A percentile compares a stretch with the other conserved stretches of the same genome.
Evolutionary conservation across 1,140 invertebrate species (phyloP).

Genomic region (Drosophila sucinea): DNA sequence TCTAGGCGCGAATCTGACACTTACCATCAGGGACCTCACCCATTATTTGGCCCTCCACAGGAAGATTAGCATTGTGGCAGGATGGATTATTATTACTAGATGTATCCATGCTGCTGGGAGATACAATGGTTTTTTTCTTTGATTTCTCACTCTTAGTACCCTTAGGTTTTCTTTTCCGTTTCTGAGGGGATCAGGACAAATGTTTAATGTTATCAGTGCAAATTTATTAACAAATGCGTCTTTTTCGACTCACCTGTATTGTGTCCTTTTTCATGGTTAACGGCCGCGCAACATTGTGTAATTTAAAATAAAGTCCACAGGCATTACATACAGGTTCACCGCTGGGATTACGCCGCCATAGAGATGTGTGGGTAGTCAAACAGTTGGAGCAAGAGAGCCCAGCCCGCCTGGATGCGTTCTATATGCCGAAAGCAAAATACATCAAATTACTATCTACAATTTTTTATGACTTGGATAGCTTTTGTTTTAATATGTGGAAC

Average conservation of each 20-base stretch:
- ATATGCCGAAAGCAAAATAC: not conserved
- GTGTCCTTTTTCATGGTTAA: conserved; percentile 97
- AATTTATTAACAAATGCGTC: not conserved
- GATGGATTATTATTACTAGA: conserved; percentile 34
- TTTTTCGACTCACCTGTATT: conserved; percentile 87
- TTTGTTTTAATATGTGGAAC: conserved; percentile 72
- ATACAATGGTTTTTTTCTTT: conserved; percentile 51
- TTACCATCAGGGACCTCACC: conserved; percentile 58
- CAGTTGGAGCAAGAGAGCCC: conserved; percentile 97
- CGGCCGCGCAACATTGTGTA: conserved; percentile 94
- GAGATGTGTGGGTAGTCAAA: conserved; percentile 91
- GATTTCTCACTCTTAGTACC: conserved; percentile 82
- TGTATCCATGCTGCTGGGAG: conserved; percentile 29
- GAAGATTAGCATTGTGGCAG: conserved; percentile 41
- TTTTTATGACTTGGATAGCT: not conserved
- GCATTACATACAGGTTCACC: conserved; percentile 97
- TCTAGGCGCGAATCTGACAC: conserved; percentile 12
- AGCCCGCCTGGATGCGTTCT: conserved; percentile 86
- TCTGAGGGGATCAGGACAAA: conserved; percentile 84
- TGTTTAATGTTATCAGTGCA: conserved; percentile 46
- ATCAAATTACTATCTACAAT: conserved; percentile 13
- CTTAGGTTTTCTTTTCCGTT: conserved; percentile 95
- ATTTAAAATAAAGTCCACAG: conserved; percentile 96
- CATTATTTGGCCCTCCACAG: conserved; percentile 38
- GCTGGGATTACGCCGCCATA: conserved; percentile 94